Evolutionary conservation across 1,140 invertebrate species (phyloP).

Genomic region (Manduca sexta): DNA sequence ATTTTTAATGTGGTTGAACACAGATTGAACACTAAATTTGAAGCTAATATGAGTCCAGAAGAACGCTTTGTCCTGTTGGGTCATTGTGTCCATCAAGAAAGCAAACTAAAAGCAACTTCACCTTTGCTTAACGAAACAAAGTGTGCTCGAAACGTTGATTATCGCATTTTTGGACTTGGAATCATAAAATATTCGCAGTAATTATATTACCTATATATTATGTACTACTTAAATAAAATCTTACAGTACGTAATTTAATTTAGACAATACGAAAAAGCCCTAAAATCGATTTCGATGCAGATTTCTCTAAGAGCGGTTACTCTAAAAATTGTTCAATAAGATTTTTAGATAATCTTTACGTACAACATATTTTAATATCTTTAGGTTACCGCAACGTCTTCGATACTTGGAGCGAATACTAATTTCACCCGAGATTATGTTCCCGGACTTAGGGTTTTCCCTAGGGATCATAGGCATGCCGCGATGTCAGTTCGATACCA

Average conservation of each 20-base stretch:
- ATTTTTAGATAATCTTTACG: too few relatives aligned
- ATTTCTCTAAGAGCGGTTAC: too few relatives aligned
- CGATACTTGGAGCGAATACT: constrained; percentile 22
- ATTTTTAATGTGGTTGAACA: constrained; percentile 65
- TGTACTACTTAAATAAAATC: too few relatives aligned
- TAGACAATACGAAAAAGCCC: too few relatives aligned
- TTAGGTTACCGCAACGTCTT: constrained; percentile 22
- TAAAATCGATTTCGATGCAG: too few relatives aligned
- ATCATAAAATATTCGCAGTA: constrained; percentile 33
- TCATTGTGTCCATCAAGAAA: constrained; percentile 17
- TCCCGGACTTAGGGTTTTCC: constrained; percentile 10
- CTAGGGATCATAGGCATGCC: constrained; percentile 31
- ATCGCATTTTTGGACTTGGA: constrained; percentile 33
- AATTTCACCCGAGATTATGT: constrained; percentile 19
- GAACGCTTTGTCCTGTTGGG: constrained; percentile 30
- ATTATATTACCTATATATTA: not conserved
- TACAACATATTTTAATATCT: too few relatives aligned
- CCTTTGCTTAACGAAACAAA: constrained; percentile 32
- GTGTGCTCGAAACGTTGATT: constrained; percentile 27
- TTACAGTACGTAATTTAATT: not conserved
- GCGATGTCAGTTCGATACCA: constrained; percentile 27
- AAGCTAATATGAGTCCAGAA: constrained; percentile 14
- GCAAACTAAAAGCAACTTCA: constrained; percentile 24
- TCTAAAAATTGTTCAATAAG: too few relatives aligned
- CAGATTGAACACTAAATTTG: constrained; percentile 19